phyloP scores from a whole-genome alignment of 2,797 vertebrate species.

The Liparis tanakae region DNA sequence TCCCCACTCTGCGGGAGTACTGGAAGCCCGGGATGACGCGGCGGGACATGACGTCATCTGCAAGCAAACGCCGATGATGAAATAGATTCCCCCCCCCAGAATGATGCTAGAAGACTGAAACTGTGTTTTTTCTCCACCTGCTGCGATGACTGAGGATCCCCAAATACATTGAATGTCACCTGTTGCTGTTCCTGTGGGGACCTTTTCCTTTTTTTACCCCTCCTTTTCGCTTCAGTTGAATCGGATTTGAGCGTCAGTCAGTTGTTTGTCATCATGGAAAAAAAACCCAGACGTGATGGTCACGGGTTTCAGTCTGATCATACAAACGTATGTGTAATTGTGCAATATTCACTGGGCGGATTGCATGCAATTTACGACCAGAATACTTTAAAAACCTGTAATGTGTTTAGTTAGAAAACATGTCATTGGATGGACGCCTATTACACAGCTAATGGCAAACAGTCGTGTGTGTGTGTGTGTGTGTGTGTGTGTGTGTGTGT shows the following conservation, averaged over 20 bases:
- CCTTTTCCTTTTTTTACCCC: no score
- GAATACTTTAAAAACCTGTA: constrained; percentile 18
- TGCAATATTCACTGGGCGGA: not conserved
- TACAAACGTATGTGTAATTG: not conserved
- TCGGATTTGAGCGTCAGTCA: not conserved
- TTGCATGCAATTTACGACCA: not conserved
- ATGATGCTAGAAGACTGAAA: not conserved
- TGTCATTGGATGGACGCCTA: not conserved
- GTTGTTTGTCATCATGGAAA: constrained; percentile 12
- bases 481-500: no score
- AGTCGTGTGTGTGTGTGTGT: no score
- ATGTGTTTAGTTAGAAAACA: constrained; percentile 27
- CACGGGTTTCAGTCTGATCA: not conserved
- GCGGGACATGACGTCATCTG: constrained; percentile 30
- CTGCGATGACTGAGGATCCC: not conserved
- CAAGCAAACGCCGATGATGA: constrained; percentile 53
- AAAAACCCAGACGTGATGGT: not conserved
- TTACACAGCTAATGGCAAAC: not conserved
- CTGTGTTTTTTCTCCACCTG: not conserved
- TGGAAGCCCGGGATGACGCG: constrained; percentile 66
- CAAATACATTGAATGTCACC: not conserved
- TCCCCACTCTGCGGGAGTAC: constrained; percentile 85
- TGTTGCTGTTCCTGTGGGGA: no score
- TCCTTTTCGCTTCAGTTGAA: not conserved
- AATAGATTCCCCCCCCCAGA: no score